Evolutionary conservation across 2,797 vertebrate genomes (phyloP).

Genomic region (Acanthornis magna): DNA sequence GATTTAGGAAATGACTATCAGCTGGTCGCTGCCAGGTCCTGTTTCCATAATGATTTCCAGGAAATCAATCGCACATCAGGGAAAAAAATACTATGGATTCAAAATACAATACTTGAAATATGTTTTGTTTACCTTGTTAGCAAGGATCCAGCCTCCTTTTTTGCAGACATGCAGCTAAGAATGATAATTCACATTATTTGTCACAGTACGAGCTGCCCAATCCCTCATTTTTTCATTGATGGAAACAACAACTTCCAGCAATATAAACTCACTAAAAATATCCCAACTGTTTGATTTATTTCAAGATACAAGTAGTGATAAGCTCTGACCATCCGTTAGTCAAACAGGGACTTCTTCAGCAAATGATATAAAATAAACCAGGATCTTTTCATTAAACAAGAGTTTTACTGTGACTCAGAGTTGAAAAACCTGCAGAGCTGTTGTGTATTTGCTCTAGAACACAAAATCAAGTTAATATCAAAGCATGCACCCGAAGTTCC

Average conservation of each 20-base stretch:
- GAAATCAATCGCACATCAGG: background rate
- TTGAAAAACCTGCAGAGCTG: background rate
- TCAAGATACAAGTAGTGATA: background rate
- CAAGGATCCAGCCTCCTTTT: constrained; percentile 73
- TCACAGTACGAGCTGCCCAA: constrained; percentile 21
- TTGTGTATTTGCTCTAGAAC: background rate
- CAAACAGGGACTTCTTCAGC: background rate
- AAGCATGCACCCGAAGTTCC: background rate
- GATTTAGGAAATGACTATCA: constrained; percentile 45
- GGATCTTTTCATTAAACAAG: background rate
- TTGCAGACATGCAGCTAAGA: constrained; percentile 73
- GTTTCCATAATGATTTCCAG: constrained; percentile 45
- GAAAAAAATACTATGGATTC: background rate
- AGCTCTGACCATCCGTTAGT: background rate
- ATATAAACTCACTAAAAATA: background rate
- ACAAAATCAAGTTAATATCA: background rate
- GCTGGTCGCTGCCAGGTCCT: constrained; percentile 68
- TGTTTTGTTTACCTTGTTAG: constrained; percentile 67
- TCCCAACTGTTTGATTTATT: background rate
- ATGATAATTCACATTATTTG: constrained; percentile 70
- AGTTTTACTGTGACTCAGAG: background rate
- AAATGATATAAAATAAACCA: background rate
- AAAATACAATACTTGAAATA: constrained; percentile 35
- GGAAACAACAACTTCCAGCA: background rate
- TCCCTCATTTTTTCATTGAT: background rate